Evolutionary conservation across 2,797 vertebrate species (phyloP).

Genomic region (Halcyon leucocephala): DNA sequence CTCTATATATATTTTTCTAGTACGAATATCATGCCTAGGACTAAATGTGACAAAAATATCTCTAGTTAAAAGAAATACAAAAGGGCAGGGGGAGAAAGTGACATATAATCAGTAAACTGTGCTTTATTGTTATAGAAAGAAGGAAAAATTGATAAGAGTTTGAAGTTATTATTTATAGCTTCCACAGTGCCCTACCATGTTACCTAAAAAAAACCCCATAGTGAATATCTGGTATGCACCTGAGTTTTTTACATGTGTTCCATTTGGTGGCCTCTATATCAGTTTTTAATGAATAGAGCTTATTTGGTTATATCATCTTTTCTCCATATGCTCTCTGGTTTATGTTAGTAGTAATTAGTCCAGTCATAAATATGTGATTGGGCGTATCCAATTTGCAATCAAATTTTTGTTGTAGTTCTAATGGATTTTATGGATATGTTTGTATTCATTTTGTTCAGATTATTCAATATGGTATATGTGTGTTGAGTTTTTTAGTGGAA

Average conservation of each 20-base stretch:
- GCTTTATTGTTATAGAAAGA: not conserved
- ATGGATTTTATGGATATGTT: slow-evolving; percentile 1
- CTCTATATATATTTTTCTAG: not conserved
- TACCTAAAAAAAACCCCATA: not conserved
- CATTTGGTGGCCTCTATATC: not conserved
- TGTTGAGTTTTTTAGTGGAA: not conserved
- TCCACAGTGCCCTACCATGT: not conserved
- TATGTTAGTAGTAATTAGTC: slow-evolving; percentile 47
- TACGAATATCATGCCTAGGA: not conserved
- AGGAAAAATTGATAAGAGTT: not conserved
- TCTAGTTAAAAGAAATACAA: not conserved
- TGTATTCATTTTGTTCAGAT: slow-evolving; percentile 18
- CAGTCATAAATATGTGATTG: slow-evolving; percentile 6
- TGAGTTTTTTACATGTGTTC: not conserved
- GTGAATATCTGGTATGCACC: not conserved
- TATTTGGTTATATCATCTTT: slow-evolving; percentile 27
- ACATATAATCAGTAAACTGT: not conserved
- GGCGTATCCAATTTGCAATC: slow-evolving; percentile 31
- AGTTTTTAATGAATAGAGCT: not conserved
- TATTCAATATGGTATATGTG: not conserved
- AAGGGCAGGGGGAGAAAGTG: not conserved
- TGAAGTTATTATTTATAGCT: not conserved
- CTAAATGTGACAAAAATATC: not conserved
- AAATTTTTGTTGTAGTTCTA: slow-evolving; percentile 12
- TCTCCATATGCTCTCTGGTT: slow-evolving; percentile 33